A percentile compares a stretch with the other conserved stretches of the same genome.
phyloP scores from a whole-genome alignment of 2,113 vertebrate genomes.

The Butorides virescens region DNA sequence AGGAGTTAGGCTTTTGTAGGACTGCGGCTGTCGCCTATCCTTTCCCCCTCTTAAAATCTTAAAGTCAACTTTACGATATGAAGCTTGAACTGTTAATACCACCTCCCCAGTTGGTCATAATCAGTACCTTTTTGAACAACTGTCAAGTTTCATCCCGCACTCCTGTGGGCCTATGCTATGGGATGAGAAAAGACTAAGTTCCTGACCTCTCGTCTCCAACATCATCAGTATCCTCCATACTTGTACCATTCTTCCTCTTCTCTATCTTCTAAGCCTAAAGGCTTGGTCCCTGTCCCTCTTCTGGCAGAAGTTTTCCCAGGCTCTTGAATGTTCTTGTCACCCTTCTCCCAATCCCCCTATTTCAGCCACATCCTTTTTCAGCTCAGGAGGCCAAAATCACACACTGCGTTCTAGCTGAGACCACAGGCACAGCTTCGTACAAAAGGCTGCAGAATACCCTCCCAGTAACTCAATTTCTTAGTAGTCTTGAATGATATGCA shows the following conservation, averaged over 20 bases:
- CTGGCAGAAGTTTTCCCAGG: not conserved
- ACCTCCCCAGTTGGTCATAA: not conserved
- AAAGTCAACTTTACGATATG: not conserved
- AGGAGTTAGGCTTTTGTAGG: not conserved
- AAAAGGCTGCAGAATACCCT: not conserved
- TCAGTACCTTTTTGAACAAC: not conserved
- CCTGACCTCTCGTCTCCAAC: not conserved
- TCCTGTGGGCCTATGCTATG: rapidly evolving
- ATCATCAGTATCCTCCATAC: not conserved
- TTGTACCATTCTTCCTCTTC: not conserved
- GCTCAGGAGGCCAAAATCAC: not conserved
- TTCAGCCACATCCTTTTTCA: not conserved
- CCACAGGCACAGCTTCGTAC: not conserved
- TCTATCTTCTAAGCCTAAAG: not conserved
- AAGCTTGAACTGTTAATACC: not conserved
- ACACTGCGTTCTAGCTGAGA: not conserved
- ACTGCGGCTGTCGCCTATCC: not conserved
- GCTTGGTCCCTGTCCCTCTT: not conserved
- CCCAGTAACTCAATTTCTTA: not conserved
- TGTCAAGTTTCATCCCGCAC: not conserved
- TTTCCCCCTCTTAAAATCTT: not conserved
- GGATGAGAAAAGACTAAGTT: not conserved
- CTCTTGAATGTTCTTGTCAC: not conserved
- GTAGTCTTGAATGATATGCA: not conserved
- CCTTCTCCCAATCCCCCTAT: not conserved